Conservation (phyloP, 2,797 vertebrate genomes). For the Myoxocephalus aenaeus region DNA sequence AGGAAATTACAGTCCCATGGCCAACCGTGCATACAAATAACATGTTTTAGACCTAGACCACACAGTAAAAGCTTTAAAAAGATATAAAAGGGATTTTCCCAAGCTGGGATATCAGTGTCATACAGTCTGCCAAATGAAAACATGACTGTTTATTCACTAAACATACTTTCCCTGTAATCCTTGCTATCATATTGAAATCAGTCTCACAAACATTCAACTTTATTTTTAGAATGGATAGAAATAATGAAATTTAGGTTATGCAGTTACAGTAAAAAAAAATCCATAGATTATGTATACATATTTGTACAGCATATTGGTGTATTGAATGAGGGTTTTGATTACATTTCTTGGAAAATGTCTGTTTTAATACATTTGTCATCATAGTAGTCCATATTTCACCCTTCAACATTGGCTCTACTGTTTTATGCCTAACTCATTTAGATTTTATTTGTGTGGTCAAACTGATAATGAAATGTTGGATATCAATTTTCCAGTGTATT, state of each 20-base stretch:
- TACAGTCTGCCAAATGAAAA: constrained; percentile 22
- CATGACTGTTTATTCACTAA: constrained; percentile 2
- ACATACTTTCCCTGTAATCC: neutral
- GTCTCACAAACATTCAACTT: neutral
- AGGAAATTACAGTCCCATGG: constrained; percentile 47
- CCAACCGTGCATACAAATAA: constrained; percentile 3
- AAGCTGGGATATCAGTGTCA: constrained; percentile 6
- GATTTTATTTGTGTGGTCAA: neutral
- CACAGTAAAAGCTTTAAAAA: constrained; percentile 18
- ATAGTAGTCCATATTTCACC: neutral
- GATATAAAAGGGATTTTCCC: constrained; percentile 25
- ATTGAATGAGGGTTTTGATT: neutral
- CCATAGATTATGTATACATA: neutral
- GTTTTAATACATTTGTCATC: neutral
- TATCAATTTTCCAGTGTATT: neutral
- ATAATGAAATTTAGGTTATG: neutral
- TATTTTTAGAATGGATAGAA: neutral
- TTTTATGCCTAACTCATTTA: neutral
- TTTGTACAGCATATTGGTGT: neutral
- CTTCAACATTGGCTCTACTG: neutral
- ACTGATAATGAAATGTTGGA: neutral
- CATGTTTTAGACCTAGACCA: neutral
- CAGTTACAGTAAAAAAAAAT: neutral
- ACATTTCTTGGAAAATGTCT: neutral
- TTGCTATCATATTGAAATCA: constrained; percentile 1